Base-by-base conservation (phyloP, 1,140 invertebrate species). In the Drosophila orena region DNA sequence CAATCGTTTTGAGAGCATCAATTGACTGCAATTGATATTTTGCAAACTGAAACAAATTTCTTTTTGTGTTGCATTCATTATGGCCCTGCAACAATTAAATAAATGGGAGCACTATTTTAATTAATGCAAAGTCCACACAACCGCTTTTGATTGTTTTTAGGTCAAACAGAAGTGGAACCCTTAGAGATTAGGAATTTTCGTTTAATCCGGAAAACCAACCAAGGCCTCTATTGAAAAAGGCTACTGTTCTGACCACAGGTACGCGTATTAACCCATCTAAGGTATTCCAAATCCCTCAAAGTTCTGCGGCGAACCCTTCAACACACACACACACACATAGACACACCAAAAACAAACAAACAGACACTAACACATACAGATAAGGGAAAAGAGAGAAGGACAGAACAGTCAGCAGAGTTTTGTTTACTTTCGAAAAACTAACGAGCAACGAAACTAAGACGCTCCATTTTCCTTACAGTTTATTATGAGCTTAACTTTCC, bases 401-500 rank as follows among this genome's bases (percentile, higher is more conserved):
- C 52, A 55, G 64, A 15, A 56, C 66, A 70, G 66, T 70, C 65
- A 71, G 68, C 68, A 71, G 68, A 71, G 70, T 54, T 72, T 74
- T 75, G 58, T 74, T 75, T 75, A 74, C 69, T 74, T 77, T 69
- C 43, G 40, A 1, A 77, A 77, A 77, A 77, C 74, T 70, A 77
- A 77, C 74, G 64, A 77, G 74, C 56, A 77, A 70, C 52, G 49
- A 78, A 71, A 85, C 75, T 81, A 79, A 88, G 83, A 86, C 77
- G 71, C 75, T 89, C 60, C 83, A 83, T 89, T 86, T 86, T 86
- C 75, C 72, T 79, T 58, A 79, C 83, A 83, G 83, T 86, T 86
- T 86, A 86, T 89, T 89, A 83, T 89, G 52, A 88, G 83, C 84
- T 86, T 89, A 86, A 86, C 84, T 86, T 89, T 86, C 83, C 84